Evolutionary conservation across 2,888 invertebrate species (phyloP).

Genomic region (Darwinula stevensoni): DNA sequence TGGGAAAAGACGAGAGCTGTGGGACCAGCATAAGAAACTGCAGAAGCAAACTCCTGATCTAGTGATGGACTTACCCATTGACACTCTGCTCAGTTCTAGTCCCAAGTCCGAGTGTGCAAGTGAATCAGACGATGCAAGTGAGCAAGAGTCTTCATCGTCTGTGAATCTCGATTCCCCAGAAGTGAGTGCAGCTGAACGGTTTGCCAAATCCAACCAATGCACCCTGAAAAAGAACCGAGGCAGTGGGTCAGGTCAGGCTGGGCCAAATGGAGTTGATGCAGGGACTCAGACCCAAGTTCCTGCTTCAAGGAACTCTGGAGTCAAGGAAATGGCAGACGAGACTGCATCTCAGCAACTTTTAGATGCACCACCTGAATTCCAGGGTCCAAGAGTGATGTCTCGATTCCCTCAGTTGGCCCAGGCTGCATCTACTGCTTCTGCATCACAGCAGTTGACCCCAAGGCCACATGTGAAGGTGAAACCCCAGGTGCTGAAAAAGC

Average conservation of each 20-base stretch:
- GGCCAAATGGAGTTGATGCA: background rate
- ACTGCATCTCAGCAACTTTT: background rate
- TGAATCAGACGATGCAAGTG: no score
- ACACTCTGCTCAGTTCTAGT: no score
- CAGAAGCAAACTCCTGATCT: constrained; percentile 8
- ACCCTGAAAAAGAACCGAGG: constrained; percentile 33
- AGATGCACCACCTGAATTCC: constrained; percentile 1
- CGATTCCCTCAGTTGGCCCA: constrained; percentile 14
- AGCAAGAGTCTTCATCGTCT: constrained; percentile 7
- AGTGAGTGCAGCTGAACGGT: constrained; percentile 15
- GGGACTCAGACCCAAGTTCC: background rate
- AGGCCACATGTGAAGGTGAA: constrained; percentile 38
- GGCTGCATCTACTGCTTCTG: constrained; percentile 9
- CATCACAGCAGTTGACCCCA: background rate
- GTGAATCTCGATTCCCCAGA: background rate
- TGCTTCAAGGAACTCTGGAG: constrained; percentile 1
- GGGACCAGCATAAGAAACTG: no score
- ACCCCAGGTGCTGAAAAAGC: constrained; percentile 44
- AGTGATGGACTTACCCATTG: constrained; percentile 10
- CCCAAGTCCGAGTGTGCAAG: no score
- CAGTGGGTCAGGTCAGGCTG: constrained; percentile 4
- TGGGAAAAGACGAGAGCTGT: no score
- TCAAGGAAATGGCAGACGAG: background rate
- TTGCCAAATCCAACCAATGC: constrained; percentile 45
- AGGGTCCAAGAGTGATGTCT: constrained; percentile 12